Conservation (phyloP, 2,113 vertebrate genomes). For the Murina feae region DNA sequence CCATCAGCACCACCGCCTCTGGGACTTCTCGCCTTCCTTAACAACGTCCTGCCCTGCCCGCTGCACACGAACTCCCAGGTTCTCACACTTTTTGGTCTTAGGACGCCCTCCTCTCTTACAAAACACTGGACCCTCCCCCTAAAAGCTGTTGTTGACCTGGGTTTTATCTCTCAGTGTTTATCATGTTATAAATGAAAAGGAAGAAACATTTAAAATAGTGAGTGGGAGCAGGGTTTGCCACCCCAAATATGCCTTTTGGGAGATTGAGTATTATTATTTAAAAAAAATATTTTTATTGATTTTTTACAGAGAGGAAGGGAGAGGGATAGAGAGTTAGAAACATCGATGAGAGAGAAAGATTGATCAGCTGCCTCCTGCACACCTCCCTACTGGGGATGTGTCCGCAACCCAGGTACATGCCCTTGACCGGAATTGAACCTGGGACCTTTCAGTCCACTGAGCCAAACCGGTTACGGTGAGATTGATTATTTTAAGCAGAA, state of each 20-base stretch:
- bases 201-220: neutral
- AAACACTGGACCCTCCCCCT: too few species aligned
- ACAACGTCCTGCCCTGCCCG: too few species aligned
- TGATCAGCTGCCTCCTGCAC: too few species aligned
- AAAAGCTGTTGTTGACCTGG: neutral
- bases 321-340: too few species aligned
- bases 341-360: too few species aligned
- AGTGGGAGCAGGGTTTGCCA: neutral
- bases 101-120: neutral
- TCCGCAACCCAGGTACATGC: too few species aligned
- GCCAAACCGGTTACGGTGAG: neutral
- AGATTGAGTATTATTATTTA: neutral
- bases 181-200: neutral
- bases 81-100: neutral
- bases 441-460: too few species aligned
- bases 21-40: neutral
- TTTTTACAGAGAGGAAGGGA: too few species aligned
- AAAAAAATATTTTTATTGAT: too few species aligned
- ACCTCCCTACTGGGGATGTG: too few species aligned
- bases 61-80: neutral
- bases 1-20: neutral
- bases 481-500: neutral
- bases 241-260: neutral
- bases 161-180: neutral
- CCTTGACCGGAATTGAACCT: too few species aligned